Evolutionary conservation across 2,888 invertebrate genomes (phyloP), one percentile per base, ranked within the genome.

Genomic region (Trichogramma evanescens): DNA sequence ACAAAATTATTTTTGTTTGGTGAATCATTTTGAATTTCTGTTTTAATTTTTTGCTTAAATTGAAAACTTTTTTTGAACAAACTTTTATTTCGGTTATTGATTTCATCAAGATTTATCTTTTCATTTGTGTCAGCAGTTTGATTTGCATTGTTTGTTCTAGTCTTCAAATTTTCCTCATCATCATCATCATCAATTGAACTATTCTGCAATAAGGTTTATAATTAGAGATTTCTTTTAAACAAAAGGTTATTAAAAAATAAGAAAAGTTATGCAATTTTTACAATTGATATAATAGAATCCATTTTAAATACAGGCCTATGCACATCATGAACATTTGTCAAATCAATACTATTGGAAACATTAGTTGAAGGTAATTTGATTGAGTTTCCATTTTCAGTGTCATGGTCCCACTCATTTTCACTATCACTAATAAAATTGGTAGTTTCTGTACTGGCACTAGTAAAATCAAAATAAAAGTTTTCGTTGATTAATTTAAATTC

Each of bases 271-370:
- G 46, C 10, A 13, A 58, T 50, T 44, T 8, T 65, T 63, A 68
- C 67, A 57, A 68, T 65, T 1, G 66, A 65, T 60, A 67, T 67
- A 13, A 68, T 56, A 2, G 68, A 68, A 55, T 61, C 54, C n/a
- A 13, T 52, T 56, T 62, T 61, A 49, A 46, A 39, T 8, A 38
- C 4, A 43, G 38, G 26, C 26, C 2, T 26, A 26, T 26, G 26
- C 26, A 26, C 26, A 26, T 26, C 8, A 4, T 6, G 2, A 7
- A 38, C 7, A 45, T 50, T 49, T 40, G 62, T 62, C 7, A 62
- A 50, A 54, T 62, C 64, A 42, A 60, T 10, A 10, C 26, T 6
- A 48, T 13, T 58, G 6, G 45, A 44, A 41, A 26, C 26, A 26
- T 44, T 54, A 43, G 48, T 45, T n/a, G 6, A 8, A 54, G 13